Base-by-base conservation (phyloP, 2,888 invertebrate species). In the Leptopterna dolabrata region DNA sequence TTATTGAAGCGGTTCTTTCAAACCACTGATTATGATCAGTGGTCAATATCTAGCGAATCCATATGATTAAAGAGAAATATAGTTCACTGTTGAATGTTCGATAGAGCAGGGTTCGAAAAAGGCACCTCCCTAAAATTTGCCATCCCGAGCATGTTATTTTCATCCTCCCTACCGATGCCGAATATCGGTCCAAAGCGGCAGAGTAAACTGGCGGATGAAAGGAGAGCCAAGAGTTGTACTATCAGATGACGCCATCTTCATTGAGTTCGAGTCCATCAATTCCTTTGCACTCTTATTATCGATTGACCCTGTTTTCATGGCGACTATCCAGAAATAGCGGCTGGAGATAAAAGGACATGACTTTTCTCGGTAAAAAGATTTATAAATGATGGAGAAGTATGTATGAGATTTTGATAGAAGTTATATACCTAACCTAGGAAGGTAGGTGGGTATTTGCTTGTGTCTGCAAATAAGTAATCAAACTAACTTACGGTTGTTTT, bases 201-300 rank as follows among this genome's bases (percentile, higher is more conserved):
- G 24, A 27, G 63, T 63, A 63, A 63, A 27, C 24, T 63, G 63
- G 9, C 24, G 24, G 63, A 63, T 63, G 63, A 63, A 63, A 19
- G 13, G 63, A 24, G 63, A 24, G 63, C 24, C 9, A 63, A 19
- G 63, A 63, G 63, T 63, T 24, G 36, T n/a, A n/a, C 55, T 63
- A 63, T 63, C 63, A 63, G 63, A 63, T 63, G 63, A 63, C 63
- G 24, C 63, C 63, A 63, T 63, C 63, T 63, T 63, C 63, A 63
- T 63, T 63, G 63, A 63, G 63, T 63, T 63, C 13, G 24, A 63
- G 24, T 63, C 27, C 63, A 13, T 63, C 19, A 63, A 63, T 63
- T 63, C 63, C 24, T 9, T 24, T 24, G 63, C 24, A 63, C 24
- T 63, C 63, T 63, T 63, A n/a, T 24, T 63, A 63, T 63, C 63